Conservation (phyloP, 53 echinoderm and acorn worm genomes). For the Echinometra lucunter region DNA sequence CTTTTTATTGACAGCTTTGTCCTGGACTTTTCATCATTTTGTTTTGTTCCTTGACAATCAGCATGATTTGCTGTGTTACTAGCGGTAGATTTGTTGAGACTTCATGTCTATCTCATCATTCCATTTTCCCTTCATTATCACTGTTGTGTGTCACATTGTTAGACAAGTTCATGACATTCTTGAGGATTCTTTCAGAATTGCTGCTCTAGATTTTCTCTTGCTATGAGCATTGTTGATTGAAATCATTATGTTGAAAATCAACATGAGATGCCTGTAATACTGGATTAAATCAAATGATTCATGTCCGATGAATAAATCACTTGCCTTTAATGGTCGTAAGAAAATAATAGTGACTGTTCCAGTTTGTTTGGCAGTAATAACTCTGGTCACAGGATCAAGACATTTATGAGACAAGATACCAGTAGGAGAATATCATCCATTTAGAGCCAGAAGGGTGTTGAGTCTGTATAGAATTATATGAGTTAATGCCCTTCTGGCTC, state of each 20-base stretch:
- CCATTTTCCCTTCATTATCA: background rate
- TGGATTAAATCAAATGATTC: background rate
- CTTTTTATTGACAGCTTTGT: background rate
- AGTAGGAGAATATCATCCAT: too few relatives aligned
- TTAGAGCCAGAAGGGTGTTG: too few relatives aligned
- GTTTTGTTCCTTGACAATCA: background rate
- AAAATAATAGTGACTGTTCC: background rate
- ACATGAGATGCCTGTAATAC: background rate
- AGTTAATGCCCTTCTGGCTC: too few relatives aligned
- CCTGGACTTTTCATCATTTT: slow-evolving; percentile 2
- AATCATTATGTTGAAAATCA: background rate
- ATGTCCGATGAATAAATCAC: background rate
- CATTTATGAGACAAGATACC: background rate
- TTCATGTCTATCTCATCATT: background rate
- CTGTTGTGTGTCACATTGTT: background rate
- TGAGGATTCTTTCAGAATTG: background rate
- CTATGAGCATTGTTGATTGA: background rate
- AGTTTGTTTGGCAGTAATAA: background rate
- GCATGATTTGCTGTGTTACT: background rate
- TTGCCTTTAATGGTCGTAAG: background rate
- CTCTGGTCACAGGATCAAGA: background rate
- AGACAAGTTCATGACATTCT: background rate
- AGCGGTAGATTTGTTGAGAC: background rate
- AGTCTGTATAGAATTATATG: too few relatives aligned
- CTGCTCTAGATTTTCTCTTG: background rate